Conservation (phyloP, 1,140 invertebrate genomes). For the Drosophila busckii region DNA sequence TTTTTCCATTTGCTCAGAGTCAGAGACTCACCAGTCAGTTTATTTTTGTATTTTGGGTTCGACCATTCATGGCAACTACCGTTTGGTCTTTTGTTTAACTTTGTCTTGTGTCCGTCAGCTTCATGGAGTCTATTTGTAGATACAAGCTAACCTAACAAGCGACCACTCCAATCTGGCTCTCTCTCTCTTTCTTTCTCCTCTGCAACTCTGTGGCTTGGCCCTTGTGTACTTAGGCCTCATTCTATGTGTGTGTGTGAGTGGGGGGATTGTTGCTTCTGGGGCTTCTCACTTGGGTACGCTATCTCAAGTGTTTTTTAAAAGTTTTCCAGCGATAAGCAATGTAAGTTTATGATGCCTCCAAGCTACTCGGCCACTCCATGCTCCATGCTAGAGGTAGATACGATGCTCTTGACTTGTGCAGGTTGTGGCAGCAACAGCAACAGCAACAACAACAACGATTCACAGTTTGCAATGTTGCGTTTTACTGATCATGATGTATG, state of each 20-base stretch:
- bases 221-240: conserved; percentile 1
- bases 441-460: conserved; percentile 19
- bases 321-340: conserved; percentile 73
- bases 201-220: not conserved
- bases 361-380: conserved; percentile 49
- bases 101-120: conserved; percentile 67
- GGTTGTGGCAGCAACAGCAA: conserved; percentile 2
- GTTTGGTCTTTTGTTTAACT: conserved; percentile 74
- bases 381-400: conserved; percentile 8
- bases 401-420: conserved; percentile 20
- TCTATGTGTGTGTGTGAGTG: conserved; percentile 20
- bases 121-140: conserved; percentile 66
- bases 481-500: conserved; percentile 65
- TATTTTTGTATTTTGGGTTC: conserved; percentile 18
- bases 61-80: conserved; percentile 72
- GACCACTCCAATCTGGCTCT: conserved; percentile 23
- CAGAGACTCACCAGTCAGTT: conserved; percentile 44
- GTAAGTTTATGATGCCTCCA: conserved; percentile 67
- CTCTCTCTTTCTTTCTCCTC: conserved; percentile 5
- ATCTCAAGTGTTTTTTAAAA: conserved; percentile 75
- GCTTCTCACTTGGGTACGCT: conserved; percentile 45
- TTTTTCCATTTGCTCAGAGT: conserved; percentile 28
- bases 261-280: conserved; percentile 19
- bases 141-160: conserved; percentile 64
- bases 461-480: conserved; percentile 45